Base-by-base conservation (phyloP, 2,113 vertebrate genomes). In the Strigops habroptila region DNA sequence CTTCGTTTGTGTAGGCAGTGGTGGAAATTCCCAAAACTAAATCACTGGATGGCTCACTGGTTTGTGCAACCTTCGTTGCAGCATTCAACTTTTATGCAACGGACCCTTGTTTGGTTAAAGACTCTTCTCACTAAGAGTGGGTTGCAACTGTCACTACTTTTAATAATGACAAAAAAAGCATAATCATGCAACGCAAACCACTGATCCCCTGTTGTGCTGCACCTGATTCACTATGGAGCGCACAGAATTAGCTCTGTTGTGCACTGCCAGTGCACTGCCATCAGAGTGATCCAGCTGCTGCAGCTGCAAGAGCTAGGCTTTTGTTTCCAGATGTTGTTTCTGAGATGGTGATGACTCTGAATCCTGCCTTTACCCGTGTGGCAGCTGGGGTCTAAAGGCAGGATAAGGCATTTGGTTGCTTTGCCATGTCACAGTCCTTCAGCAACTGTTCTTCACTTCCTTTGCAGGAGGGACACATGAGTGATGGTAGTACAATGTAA, bases 1-100 rank as follows among this genome's bases (percentile, higher is more conserved):
- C 71, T 93, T 92, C 90, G 85, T 96, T 96, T 97, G 44, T 88
- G 51, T 88, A 93, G 71, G 85, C 87, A 88, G 25, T 35, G 90
- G 24, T 82, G 63, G 71, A 96, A 96, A 80, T 87, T 90, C 79
- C 41, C 70, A 31, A 81, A 90, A 80, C 12, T 4, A 49, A 85
- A 74, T 85, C 1, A 4, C 70, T 3, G 3, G 57, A 49, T 80
- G n/a, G 62, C 46, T 91, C 67, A 53, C 35, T 94, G 85, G 10
- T 91, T 95, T 91, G 63, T 78, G 49, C 62, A 39, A 68, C 71
- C 91, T 93, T 83, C 88, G 64, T 87, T 91, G 75, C 23, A 49
- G 25, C 59, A 46, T 57, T 1, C 3, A 85, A 30, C 60, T 88
- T 43, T 94, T 91, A 93, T 13, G 91, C 85, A 93, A 90, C 35